Percentiles rank a stretch among this genome's conserved stretches.
These are phyloP conservation scores for Acleris sparsana DNA, from an alignment of 2,888 invertebrate species.

Conservation along the genomic window DNA sequence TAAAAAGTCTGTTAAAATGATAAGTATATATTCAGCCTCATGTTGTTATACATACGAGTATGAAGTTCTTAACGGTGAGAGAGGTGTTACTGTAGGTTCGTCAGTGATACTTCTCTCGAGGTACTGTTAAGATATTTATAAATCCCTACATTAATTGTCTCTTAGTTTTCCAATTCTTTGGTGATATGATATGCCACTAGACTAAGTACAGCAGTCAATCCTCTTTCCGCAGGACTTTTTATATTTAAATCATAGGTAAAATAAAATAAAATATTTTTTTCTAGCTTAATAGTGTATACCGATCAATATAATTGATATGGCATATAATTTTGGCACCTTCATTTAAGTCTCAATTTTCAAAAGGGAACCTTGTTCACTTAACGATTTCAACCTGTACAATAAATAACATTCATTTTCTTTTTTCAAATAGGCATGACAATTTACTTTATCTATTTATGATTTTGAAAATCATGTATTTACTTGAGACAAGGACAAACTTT, in stretches of 20 bases:
- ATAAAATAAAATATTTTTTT: slow-evolving; percentile 51
- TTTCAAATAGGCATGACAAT: slow-evolving; percentile 9
- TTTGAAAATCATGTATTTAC: neutral
- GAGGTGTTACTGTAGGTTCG: too few species aligned
- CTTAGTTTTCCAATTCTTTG: too few species aligned
- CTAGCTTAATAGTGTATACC: slow-evolving; percentile 44
- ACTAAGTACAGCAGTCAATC: neutral
- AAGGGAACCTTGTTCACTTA: slow-evolving; percentile 42
- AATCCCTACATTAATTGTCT: too few species aligned
- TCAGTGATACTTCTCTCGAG: too few species aligned
- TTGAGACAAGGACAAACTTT: neutral
- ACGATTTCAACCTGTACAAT: slow-evolving; percentile 34
- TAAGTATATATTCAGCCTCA: slow-evolving; percentile 15
- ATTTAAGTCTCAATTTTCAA: slow-evolving; percentile 50
- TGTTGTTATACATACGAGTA: neutral
- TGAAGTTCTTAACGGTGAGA: neutral
- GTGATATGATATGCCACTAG: slow-evolving; percentile 19
- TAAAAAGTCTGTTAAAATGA: neutral
- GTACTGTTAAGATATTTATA: too few species aligned
- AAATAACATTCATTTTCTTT: slow-evolving; percentile 17
- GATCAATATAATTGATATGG: slow-evolving; percentile 40
- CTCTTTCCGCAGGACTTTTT: neutral
- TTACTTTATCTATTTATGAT: neutral
- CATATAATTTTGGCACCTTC: slow-evolving; percentile 57
- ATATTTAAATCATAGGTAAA: slow-evolving; percentile 13